These are phyloP conservation scores for Leucoma salicis DNA, from an alignment of 2,888 invertebrate genomes.

Conservation along the genomic window DNA sequence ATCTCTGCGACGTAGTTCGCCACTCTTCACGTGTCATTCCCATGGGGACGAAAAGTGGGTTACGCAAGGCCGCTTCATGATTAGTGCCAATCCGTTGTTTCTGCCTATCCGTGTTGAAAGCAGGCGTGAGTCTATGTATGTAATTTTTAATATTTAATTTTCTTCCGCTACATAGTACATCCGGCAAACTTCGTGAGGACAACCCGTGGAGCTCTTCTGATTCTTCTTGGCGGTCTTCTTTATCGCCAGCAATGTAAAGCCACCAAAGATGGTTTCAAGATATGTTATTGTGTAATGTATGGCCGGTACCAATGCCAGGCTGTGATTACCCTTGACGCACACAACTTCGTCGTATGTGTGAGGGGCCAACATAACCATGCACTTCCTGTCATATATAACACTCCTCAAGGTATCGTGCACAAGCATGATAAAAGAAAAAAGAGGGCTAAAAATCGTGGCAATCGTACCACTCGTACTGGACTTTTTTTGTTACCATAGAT, in stretches of 20 bases:
- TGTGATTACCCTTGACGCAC: conserved; percentile 37
- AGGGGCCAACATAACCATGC: conserved; percentile 45
- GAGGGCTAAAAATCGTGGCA: not conserved
- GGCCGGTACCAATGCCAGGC: conserved; percentile 38
- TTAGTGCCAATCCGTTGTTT: no score
- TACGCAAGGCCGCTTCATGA: no score
- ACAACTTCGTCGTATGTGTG: conserved; percentile 44
- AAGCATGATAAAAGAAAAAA: conserved; percentile 19
- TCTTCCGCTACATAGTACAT: conserved; percentile 10
- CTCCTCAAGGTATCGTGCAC: conserved; percentile 37
- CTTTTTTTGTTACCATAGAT: no score
- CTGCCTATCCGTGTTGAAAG: no score
- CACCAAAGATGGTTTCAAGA: conserved; percentile 38
- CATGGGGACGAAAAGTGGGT: no score
- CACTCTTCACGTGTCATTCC: no score
- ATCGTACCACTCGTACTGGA: no score
- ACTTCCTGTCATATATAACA: conserved; percentile 36
- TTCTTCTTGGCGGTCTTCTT: conserved; percentile 38
- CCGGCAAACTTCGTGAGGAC: conserved; percentile 47
- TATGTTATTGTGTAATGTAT: conserved; percentile 55
- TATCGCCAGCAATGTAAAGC: conserved; percentile 46
- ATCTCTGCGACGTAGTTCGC: no score
- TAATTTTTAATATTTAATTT: not conserved
- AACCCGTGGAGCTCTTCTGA: conserved; percentile 41
- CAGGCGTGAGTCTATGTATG: no score